Percentiles rank a stretch among this genome's conserved stretches.
Conservation (phyloP, 2,113 vertebrate species). For the Setophaga petechia region DNA sequence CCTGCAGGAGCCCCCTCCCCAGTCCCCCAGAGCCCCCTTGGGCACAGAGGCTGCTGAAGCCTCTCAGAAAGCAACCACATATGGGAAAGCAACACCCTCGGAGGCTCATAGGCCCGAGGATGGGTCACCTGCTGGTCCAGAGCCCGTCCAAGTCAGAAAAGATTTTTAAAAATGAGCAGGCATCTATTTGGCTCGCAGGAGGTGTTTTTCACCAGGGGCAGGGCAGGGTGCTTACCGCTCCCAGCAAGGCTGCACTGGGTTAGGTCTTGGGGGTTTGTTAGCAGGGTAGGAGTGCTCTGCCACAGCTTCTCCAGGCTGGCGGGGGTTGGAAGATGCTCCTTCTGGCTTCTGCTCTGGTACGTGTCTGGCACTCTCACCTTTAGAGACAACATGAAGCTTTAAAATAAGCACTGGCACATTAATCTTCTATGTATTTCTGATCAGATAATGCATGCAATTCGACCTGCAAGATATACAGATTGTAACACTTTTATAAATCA, state of each 20-base stretch:
- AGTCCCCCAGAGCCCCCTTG: not conserved
- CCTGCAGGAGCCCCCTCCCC: not conserved
- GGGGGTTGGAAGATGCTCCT: not conserved
- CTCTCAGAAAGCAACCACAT: not conserved
- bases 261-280: not conserved
- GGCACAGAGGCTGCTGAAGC: not conserved
- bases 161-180: not conserved
- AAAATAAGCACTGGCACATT: not conserved
- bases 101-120: not conserved
- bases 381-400: not conserved
- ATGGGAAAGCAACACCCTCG: not conserved
- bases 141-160: not conserved
- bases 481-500: not conserved
- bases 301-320: not conserved
- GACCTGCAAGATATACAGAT: not conserved
- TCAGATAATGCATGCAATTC: not conserved
- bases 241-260: not conserved
- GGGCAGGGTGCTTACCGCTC: not conserved
- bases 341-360: not conserved
- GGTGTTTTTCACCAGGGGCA: not conserved
- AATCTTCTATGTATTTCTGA: not conserved
- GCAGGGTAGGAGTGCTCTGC: not conserved
- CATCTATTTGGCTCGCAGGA: rapidly evolving
- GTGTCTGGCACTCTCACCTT: not conserved
- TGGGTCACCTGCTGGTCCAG: not conserved